Conservation (phyloP, 2,888 invertebrate species). For the Eledone cirrhosa region DNA sequence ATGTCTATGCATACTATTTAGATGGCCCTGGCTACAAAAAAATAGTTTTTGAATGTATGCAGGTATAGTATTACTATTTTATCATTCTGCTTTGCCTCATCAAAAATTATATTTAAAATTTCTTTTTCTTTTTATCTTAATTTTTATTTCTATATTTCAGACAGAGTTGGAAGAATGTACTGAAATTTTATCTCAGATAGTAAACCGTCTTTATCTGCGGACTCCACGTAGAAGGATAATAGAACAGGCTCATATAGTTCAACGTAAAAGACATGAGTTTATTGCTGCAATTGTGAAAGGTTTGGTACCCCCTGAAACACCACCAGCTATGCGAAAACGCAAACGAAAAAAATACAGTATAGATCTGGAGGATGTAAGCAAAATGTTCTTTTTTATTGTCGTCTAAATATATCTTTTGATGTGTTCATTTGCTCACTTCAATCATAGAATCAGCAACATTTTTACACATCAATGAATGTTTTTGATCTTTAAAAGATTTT, state of each 20-base stretch:
- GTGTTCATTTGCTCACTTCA: too few species aligned
- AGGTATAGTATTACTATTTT: constrained; percentile 67
- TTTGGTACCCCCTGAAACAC: constrained; percentile 71
- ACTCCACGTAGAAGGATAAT: constrained; percentile 74
- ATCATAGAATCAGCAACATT: too few species aligned
- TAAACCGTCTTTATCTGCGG: constrained; percentile 73
- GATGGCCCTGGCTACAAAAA: constrained; percentile 75
- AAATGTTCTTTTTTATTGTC: background rate
- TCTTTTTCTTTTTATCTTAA: background rate
- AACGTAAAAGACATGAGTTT: constrained; percentile 74
- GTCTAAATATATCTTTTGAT: too few species aligned
- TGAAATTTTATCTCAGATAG: constrained; percentile 75
- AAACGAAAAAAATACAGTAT: constrained; percentile 58
- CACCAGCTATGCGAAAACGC: constrained; percentile 71
- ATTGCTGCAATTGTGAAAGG: constrained; percentile 73
- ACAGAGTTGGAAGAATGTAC: constrained; percentile 76
- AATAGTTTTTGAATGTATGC: constrained; percentile 77
- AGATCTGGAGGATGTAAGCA: constrained; percentile 61
- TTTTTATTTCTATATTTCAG: constrained; percentile 61
- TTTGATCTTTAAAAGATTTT: too few species aligned
- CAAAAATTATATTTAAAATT: too few species aligned
- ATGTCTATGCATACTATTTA: constrained; percentile 77
- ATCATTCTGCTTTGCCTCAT: background rate
- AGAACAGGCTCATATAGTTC: constrained; percentile 72
- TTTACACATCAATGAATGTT: too few species aligned